These are phyloP conservation scores for Oreocharis arfaki DNA, from an alignment of 2,113 vertebrate genomes.

Conservation along the genomic window DNA sequence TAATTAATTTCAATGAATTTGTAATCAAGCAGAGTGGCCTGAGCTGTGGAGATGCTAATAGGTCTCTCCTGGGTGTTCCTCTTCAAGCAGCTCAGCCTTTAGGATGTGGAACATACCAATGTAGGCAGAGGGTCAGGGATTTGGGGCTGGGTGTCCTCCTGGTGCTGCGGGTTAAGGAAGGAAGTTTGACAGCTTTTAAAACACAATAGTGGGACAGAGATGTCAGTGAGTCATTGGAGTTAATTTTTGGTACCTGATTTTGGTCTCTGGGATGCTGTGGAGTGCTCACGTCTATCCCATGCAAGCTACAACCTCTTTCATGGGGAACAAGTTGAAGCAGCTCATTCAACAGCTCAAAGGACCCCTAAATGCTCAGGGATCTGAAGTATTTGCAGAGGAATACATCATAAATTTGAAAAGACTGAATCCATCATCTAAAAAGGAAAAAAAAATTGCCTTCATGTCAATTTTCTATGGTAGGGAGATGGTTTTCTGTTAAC, in stretches of 20 bases:
- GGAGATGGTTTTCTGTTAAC: background rate
- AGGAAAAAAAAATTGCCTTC: background rate
- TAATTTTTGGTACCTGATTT: background rate
- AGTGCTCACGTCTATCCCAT: background rate
- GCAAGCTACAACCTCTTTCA: background rate
- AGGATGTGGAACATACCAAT: background rate
- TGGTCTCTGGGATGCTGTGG: background rate
- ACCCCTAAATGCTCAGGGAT: background rate
- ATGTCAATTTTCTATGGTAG: background rate
- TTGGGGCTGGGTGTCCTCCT: background rate
- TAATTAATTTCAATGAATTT: constrained; percentile 75
- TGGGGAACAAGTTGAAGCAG: background rate
- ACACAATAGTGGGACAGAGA: background rate
- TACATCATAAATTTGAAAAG: background rate
- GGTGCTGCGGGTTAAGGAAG: background rate
- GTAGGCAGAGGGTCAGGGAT: background rate
- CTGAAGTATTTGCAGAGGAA: background rate
- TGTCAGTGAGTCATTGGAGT: background rate
- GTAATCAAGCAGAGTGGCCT: constrained; percentile 58
- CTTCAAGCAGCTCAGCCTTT: constrained; percentile 47
- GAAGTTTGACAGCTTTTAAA: background rate
- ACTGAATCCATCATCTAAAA: background rate
- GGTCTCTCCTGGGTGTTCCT: constrained; percentile 30
- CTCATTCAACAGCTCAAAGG: background rate
- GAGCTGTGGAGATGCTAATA: constrained; percentile 61